Conservation (phyloP, 1,140 invertebrate genomes). For the Choristoneura fumiferana region DNA sequence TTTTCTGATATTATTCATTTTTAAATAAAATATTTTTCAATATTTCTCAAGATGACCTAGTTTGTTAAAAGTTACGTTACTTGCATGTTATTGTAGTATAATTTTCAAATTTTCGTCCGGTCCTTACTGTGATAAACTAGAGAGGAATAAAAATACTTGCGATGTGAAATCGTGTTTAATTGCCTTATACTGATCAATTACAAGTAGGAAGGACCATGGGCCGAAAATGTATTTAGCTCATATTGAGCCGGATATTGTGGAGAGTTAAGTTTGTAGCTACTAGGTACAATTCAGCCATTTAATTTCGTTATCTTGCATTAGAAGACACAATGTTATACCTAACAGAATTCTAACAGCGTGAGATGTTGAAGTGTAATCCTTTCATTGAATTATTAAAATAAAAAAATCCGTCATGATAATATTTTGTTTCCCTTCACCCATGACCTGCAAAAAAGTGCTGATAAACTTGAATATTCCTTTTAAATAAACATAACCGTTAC, state of each 20-base stretch:
- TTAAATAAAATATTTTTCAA: conserved; percentile 28
- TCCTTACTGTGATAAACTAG: conserved; percentile 69
- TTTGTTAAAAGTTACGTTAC: conserved; percentile 62
- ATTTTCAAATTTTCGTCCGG: conserved; percentile 73
- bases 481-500: too few relatives aligned
- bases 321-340: conserved; percentile 53
- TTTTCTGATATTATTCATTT: conserved; percentile 55
- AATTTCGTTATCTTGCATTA: conserved; percentile 55
- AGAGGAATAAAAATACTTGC: conserved; percentile 49
- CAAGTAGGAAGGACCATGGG: conserved; percentile 55
- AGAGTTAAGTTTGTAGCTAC: conserved; percentile 64
- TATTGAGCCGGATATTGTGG: conserved; percentile 75
- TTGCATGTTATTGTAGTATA: conserved; percentile 69
- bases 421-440: conserved; percentile 45
- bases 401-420: conserved; percentile 71
- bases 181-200: conserved; percentile 58
- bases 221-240: conserved; percentile 73
- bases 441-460: background rate
- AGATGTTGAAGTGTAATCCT: conserved; percentile 60
- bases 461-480: background rate
- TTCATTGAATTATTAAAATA: conserved; percentile 69
- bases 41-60: conserved; percentile 49
- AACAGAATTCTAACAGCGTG: conserved; percentile 52
- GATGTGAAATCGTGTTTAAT: conserved; percentile 45
- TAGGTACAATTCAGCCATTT: conserved; percentile 72